Base-by-base conservation (phyloP, 2,113 vertebrate genomes). In the Triplophysa tibetana region DNA sequence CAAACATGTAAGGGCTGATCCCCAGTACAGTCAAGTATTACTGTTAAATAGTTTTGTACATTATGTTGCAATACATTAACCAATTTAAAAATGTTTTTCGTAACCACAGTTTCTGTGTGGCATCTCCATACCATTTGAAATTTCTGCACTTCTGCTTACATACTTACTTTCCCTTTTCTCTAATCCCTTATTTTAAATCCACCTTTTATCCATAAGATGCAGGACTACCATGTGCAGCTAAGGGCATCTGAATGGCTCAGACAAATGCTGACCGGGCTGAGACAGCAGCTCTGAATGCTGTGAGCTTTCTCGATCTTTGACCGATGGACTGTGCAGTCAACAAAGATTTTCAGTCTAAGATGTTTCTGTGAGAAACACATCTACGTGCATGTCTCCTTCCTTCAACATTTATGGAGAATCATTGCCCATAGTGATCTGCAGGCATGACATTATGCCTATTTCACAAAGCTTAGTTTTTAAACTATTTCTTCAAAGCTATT, bases 181-280 rank as follows among this genome's bases (percentile, higher is more conserved):
- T 48, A 75, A 75, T 75, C 72, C 2, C 4, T 48, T 62, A 62
- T 43, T 75, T 23, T 13, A 62, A 26, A 45, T 29, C 23, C 48
- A 6, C 38, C 62, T 17, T 62, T 62, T 62, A 74, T 75, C 62
- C 75, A 50, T 14, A 3, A 65, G 23, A 52, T 54, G 52, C 75
- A 23, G 75, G 26, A 61, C 21, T 23, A 24, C 8, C 84, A 85
- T 88, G 86, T 86, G 84, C 86, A 86, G 84, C 87, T 81, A 48
- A 8, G 84, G 88, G 81, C 8, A 75, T 83, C 83, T 83, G 86
- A 29, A 80, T 52, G 43, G 84, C 88, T 86, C 87, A 86, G 88
- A 88, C 88, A 91, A 91, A 90, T 91, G 89, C 89, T 92, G 90
- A 86, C 82, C 77, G 70, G 86, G 85, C 87, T 87, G 87, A 90